Conservation (phyloP, 2,113 vertebrate genomes). For the Numenius arquata region DNA sequence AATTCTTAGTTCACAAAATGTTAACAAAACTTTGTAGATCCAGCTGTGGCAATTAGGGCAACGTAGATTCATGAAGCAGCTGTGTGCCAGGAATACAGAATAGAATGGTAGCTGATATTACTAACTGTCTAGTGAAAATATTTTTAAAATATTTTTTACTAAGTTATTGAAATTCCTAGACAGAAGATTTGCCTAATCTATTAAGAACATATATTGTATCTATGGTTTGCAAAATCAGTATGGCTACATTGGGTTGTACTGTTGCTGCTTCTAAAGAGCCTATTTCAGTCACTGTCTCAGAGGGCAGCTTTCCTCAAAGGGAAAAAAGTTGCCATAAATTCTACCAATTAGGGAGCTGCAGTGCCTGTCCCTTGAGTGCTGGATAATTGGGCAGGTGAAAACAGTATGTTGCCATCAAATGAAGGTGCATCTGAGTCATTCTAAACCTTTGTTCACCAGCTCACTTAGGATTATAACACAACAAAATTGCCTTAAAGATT, state of each 20-base stretch:
- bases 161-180: background rate
- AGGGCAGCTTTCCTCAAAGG: constrained; percentile 5
- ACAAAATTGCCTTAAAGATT: background rate
- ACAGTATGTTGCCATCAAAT: constrained; percentile 6
- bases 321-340: constrained; percentile 5
- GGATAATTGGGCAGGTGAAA: constrained; percentile 36
- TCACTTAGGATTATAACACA: background rate
- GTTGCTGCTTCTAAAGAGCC: background rate
- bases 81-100: background rate
- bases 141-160: background rate
- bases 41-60: background rate
- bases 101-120: background rate
- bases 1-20: background rate
- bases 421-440: background rate
- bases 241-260: background rate
- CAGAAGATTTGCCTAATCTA: background rate
- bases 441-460: background rate
- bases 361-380: background rate
- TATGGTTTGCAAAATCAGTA: background rate
- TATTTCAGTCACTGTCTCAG: background rate
- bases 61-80: background rate
- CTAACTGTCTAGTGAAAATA: background rate
- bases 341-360: constrained; percentile 27
- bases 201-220: background rate
- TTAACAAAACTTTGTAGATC: background rate